A percentile compares a stretch with the other conserved stretches of the same genome.
Conservation (phyloP, 2,797 vertebrate genomes). For the Ispidina picta region DNA sequence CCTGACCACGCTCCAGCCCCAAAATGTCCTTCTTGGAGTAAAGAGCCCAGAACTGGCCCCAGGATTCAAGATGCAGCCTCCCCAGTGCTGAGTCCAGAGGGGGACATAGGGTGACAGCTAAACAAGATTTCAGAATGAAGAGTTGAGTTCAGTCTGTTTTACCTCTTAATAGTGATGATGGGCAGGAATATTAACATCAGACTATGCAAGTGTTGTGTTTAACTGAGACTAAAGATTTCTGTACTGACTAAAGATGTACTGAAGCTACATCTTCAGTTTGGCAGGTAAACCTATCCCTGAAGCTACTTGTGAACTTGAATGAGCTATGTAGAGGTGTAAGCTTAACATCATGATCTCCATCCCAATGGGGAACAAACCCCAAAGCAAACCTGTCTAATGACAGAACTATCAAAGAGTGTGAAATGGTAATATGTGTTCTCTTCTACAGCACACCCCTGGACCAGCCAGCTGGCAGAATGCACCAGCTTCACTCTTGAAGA, state of each 20-base stretch:
- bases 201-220: background rate
- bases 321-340: background rate
- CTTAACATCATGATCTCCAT: background rate
- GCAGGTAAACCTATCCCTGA: background rate
- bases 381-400: background rate
- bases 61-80: background rate
- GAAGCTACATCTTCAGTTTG: background rate
- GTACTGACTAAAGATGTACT: background rate
- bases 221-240: background rate
- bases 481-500: conserved; percentile 90
- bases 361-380: background rate
- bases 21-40: background rate
- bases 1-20: background rate
- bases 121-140: background rate
- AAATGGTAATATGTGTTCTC: background rate
- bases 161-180: background rate
- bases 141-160: background rate
- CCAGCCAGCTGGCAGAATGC: conserved; percentile 83
- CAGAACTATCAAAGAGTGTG: background rate
- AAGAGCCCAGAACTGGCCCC: background rate
- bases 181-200: background rate
- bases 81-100: background rate
- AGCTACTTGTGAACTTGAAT: background rate
- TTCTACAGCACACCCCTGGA: conserved; percentile 89
- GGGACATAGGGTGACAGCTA: too few species aligned